Evolutionary conservation across 53 echinoderm and acorn worm species (phyloP).

Genomic region (Actinopyga echinites): DNA sequence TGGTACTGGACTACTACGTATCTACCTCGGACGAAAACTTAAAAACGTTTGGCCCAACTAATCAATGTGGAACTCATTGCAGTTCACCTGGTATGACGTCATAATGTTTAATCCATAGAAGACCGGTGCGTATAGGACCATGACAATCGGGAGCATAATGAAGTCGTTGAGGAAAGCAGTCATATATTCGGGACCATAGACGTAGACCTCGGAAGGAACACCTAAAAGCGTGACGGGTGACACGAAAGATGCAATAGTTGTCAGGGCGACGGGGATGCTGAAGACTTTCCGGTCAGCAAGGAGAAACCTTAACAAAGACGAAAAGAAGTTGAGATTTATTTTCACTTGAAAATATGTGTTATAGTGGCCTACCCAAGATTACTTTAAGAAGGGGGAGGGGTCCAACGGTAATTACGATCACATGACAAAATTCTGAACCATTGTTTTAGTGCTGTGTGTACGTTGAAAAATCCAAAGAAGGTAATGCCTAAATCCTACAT

Average conservation of each 20-base stretch:
- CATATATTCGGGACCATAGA: constrained; percentile 11
- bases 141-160: background rate
- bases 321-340: background rate
- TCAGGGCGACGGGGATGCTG: constrained; percentile 14
- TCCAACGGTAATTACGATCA: too few relatives aligned
- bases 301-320: background rate
- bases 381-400: too few relatives aligned
- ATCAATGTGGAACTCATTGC: too few relatives aligned
- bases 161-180: background rate
- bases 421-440: too few relatives aligned
- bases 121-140: background rate
- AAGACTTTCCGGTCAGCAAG: constrained; percentile 20
- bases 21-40: too few relatives aligned
- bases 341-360: too few relatives aligned
- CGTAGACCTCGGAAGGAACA: constrained; percentile 8
- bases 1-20: too few relatives aligned
- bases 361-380: too few relatives aligned
- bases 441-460: too few relatives aligned
- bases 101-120: constrained; percentile 12
- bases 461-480: too few relatives aligned
- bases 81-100: constrained; percentile 23
- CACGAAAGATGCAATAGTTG: constrained; percentile 15
- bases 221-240: constrained; percentile 17
- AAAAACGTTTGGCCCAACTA: too few relatives aligned
- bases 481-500: too few relatives aligned